Conservation (phyloP, 1,140 invertebrate genomes). For the Aleiodes sp. region DNA sequence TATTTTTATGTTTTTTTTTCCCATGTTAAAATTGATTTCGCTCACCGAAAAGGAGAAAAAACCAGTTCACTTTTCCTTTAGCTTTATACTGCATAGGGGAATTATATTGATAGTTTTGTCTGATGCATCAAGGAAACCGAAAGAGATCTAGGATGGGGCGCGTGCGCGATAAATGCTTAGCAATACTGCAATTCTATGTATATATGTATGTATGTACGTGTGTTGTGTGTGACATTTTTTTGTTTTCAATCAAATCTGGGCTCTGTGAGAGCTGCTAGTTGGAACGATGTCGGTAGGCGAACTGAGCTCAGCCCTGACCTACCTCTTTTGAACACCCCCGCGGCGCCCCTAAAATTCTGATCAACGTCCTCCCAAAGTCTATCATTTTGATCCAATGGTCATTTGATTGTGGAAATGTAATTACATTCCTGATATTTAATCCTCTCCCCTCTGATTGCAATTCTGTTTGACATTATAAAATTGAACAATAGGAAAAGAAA, state of each 20-base stretch:
- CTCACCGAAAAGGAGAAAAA: background rate
- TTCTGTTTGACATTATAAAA: no score
- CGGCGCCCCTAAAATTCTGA: no score
- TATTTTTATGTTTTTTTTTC: background rate
- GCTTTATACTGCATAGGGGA: background rate
- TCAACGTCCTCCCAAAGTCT: no score
- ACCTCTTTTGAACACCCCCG: conserved; percentile 45
- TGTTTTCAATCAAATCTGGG: background rate
- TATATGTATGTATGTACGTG: background rate
- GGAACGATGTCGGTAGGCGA: conserved; percentile 35
- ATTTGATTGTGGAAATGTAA: no score
- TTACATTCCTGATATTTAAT: no score
- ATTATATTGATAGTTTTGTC: background rate
- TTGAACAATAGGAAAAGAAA: no score
- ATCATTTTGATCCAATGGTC: no score
- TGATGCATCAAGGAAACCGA: background rate
- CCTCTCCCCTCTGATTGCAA: no score
- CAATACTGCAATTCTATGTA: no score
- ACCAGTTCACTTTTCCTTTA: background rate
- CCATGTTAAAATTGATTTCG: background rate
- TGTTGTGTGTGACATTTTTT: background rate
- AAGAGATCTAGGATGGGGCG: background rate
- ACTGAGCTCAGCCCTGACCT: conserved; percentile 54
- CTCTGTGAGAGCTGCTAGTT: background rate
- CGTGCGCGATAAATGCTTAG: background rate